These are phyloP conservation scores for Peromyscus attwateri DNA, from an alignment of 2,797 vertebrate species.

Conservation along the genomic window DNA sequence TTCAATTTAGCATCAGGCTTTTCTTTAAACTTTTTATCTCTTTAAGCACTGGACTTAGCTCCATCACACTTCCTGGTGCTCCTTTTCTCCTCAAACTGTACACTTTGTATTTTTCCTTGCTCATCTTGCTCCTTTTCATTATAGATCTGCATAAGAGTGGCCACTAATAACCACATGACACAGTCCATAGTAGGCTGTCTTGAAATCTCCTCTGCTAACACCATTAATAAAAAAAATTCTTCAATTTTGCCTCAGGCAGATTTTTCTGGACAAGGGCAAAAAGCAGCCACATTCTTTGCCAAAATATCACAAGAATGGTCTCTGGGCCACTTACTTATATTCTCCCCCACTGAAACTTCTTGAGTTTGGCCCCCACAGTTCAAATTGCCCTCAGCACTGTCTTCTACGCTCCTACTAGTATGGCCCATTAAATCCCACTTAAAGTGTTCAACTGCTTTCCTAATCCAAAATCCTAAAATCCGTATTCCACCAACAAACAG, in stretches of 20 bases:
- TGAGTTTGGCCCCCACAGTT: neutral
- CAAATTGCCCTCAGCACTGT: neutral
- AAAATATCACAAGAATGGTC: neutral
- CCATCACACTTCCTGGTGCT: neutral
- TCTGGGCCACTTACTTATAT: neutral
- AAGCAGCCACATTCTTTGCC: neutral
- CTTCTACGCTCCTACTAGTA: neutral
- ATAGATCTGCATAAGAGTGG: neutral
- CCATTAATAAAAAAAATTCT: neutral
- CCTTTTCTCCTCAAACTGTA: neutral
- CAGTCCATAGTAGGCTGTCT: neutral
- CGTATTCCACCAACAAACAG: neutral
- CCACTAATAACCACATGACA: neutral
- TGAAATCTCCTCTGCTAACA: neutral
- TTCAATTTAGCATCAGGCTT: neutral
- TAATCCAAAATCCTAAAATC: neutral
- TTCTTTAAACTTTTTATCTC: neutral
- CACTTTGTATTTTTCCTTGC: neutral
- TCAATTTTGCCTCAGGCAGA: neutral
- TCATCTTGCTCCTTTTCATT: neutral
- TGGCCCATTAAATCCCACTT: neutral
- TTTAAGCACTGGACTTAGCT: neutral
- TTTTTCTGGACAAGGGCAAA: neutral
- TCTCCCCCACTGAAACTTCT: neutral
- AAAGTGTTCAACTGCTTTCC: neutral